Base-by-base conservation (phyloP, 2,888 invertebrate genomes). In the Argyresthia goedartella region DNA sequence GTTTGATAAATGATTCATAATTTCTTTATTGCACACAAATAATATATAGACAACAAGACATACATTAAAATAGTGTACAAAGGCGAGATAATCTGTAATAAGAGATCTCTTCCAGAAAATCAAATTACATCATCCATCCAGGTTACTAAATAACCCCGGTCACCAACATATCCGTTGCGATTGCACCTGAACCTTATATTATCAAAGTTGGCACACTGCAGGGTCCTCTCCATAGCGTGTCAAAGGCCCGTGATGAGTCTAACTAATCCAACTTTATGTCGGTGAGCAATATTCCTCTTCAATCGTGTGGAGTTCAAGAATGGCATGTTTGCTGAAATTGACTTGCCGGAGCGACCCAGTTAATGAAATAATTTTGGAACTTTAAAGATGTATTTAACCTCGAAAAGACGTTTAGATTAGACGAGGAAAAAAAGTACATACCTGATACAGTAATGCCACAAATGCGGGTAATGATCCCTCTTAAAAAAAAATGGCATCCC, bases 181-280 rank as follows among this genome's bases (percentile, higher is more conserved):
- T 7, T n/a, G 44, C 44, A 14, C 9, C 14, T 44, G 44, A 16
- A 47, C 33, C 47, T 25, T 33, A 10, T 47, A 34, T 47, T 33
- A 47, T 47, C 47, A 47, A 47, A 47, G 47, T 47, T 47, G 33
- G 34, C 47, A 44, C 47, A 34, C 47, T 33, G 34, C 8, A n/a
- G 47, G 47, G 47, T 25, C 34, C 47, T 34, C 11, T 6, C 25
- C 25, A 34, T 34, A 13, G 33, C 47, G 47, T 34, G 13, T 47
- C 47, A 47, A 47, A 47, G 47, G 15, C 9, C 9, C 34, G 34
- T 47, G 47, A 47, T 33, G 47, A 47, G 47, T 34, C 33, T 34
- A 47, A 47, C 47, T 47, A 47, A 47, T 47, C 47, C 47, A 47
- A 47, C 47, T 47, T 47, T 47, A 25, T 34, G 47, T 47, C 33